phyloP scores from a whole-genome alignment of 2,797 vertebrate species.

The Anolis apletophallus region DNA sequence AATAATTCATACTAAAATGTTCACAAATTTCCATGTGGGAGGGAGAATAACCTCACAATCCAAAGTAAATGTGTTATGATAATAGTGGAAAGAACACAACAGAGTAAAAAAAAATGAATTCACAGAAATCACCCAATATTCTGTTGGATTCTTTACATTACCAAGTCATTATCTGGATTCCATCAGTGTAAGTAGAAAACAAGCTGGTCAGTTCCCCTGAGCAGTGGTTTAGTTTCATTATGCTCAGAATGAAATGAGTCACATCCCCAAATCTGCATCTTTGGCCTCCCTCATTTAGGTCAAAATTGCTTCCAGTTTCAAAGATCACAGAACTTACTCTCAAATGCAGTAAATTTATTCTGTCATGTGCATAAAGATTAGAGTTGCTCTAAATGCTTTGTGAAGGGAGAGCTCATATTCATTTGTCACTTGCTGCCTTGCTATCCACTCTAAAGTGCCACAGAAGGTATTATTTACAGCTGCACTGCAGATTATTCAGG shows the following conservation, averaged over 20 bases:
- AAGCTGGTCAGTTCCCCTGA: neutral
- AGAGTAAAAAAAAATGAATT: neutral
- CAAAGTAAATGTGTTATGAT: neutral
- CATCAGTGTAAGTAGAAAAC: neutral
- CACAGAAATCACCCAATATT: constrained; percentile 22
- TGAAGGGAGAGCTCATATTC: constrained; percentile 41
- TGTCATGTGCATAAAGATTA: constrained; percentile 35
- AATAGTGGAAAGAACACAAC: neutral
- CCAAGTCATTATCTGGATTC: neutral
- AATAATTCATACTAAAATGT: neutral
- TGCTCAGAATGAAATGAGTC: neutral
- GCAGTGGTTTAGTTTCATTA: constrained; percentile 5
- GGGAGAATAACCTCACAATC: neutral
- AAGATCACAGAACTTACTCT: constrained; percentile 22
- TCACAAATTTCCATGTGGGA: neutral
- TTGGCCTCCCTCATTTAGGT: constrained; percentile 46
- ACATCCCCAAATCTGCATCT: neutral
- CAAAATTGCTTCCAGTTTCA: constrained; percentile 42
- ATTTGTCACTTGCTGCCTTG: constrained; percentile 55
- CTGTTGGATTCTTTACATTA: neutral
- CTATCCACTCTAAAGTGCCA: constrained; percentile 48
- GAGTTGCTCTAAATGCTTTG: constrained; percentile 38
- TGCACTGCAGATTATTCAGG: constrained; percentile 50
- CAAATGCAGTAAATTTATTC: constrained; percentile 26
- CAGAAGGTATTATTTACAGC: constrained; percentile 50